A percentile compares a stretch with the other conserved stretches of the same genome.
These are phyloP conservation scores for Limnephilus marmoratus DNA, from an alignment of 2,888 invertebrate genomes.

Conservation along the genomic window DNA sequence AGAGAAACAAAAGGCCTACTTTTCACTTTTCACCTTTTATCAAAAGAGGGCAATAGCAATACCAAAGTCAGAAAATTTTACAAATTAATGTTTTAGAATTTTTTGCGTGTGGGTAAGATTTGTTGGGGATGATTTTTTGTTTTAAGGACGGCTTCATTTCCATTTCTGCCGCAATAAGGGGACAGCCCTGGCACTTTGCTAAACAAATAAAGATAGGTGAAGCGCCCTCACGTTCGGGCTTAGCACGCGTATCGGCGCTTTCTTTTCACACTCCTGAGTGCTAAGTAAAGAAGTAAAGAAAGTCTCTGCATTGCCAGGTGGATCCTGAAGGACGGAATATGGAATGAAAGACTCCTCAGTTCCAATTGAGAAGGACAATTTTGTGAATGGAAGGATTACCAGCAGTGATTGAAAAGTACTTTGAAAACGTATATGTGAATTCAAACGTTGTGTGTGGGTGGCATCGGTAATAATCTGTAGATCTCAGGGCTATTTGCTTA, in stretches of 20 bases:
- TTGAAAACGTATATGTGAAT: not conserved
- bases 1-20: not conserved
- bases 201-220: constrained; percentile 57
- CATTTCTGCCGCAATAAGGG: constrained; percentile 28
- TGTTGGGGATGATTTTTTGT: not conserved
- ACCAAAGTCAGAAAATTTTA: no score
- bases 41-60: not conserved
- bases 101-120: not conserved
- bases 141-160: constrained; percentile 22
- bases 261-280: constrained; percentile 59
- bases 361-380: constrained; percentile 6
- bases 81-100: not conserved
- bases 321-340: constrained; percentile 6
- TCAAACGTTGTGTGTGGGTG: not conserved
- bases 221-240: constrained; percentile 54
- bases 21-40: not conserved
- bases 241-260: constrained; percentile 49
- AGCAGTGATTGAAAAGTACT: not conserved
- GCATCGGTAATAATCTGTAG: not conserved
- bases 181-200: constrained; percentile 41
- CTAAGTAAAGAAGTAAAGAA: constrained; percentile 54
- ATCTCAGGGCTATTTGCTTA: not conserved
- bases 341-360: constrained; percentile 18
- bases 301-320: not conserved
- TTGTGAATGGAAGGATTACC: not conserved